Evolutionary conservation across 2,888 invertebrate species (phyloP).

Genomic region (Metalampra italica): DNA sequence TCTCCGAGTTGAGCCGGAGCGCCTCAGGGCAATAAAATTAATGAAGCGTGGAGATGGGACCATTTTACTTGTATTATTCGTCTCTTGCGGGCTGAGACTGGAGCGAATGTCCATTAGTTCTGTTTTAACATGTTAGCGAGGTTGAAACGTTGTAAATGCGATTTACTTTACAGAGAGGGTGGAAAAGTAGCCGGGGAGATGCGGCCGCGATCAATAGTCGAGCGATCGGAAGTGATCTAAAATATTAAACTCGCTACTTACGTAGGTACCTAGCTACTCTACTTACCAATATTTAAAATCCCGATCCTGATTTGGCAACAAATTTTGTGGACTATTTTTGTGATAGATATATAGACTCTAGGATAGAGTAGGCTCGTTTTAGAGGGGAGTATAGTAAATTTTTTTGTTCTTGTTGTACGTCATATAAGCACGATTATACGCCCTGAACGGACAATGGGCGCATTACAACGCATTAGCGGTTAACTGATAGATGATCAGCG

Average conservation of each 20-base stretch:
- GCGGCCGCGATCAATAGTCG: constrained; percentile 61
- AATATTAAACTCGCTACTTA: constrained; percentile 27
- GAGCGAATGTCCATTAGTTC: constrained; percentile 79
- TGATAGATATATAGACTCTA: no score
- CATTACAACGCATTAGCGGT: constrained; percentile 63
- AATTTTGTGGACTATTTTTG: no score
- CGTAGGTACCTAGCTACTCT: neutral
- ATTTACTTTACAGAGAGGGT: constrained; percentile 74
- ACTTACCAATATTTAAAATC: no score
- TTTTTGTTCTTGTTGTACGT: no score
- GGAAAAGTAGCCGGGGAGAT: constrained; percentile 68
- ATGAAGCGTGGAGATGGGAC: constrained; percentile 79
- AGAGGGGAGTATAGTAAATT: no score
- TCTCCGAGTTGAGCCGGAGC: constrained; percentile 59
- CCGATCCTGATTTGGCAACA: no score
- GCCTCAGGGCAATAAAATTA: constrained; percentile 77
- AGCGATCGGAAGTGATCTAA: constrained; percentile 50
- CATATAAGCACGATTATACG: neutral
- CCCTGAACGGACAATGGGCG: constrained; percentile 44
- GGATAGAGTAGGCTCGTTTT: no score
- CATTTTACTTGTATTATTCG: constrained; percentile 79
- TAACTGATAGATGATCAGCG: constrained; percentile 51
- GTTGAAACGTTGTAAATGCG: constrained; percentile 78
- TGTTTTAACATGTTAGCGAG: constrained; percentile 79
- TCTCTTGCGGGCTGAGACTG: constrained; percentile 77